Conservation (phyloP, 2,113 vertebrate species). For the Sinocyclocheilus anshuiensis region DNA sequence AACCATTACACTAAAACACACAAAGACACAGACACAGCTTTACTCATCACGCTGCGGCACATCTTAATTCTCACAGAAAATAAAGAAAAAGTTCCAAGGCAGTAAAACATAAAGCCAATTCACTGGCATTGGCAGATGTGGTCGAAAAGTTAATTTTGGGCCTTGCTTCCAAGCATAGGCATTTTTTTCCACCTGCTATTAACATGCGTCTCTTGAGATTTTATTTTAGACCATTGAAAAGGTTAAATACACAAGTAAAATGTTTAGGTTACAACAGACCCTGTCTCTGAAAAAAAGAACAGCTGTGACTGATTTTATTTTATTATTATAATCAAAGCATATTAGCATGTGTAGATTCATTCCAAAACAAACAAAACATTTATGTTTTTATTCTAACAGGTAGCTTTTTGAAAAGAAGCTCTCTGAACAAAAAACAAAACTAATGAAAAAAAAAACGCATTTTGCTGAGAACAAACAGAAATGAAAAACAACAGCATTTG, state of each 20-base stretch:
- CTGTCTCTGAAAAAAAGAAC: too few species aligned
- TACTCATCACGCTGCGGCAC: conserved; percentile 15
- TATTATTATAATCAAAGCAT: too few species aligned
- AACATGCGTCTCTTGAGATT: neutral
- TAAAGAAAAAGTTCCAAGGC: neutral
- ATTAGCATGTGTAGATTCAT: too few species aligned
- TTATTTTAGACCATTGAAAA: neutral
- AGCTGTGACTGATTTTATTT: too few species aligned
- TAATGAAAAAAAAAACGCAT: too few species aligned
- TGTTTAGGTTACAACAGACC: neutral
- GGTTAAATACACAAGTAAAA: neutral
- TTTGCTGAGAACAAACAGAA: too few species aligned
- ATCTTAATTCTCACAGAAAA: neutral
- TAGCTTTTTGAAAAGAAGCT: too few species aligned
- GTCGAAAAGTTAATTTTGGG: neutral
- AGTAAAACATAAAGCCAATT: neutral
- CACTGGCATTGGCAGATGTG: neutral
- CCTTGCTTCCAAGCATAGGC: neutral
- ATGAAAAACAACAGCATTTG: too few species aligned
- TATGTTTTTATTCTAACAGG: too few species aligned
- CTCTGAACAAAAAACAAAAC: too few species aligned
- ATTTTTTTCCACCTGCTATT: neutral
- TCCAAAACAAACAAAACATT: too few species aligned
- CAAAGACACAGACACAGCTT: conserved; percentile 32
- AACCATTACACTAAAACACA: conserved; percentile 64